These are phyloP conservation scores for Pristionchus pacificus DNA, from an alignment of 1,140 invertebrate species.

Conservation along the genomic window DNA sequence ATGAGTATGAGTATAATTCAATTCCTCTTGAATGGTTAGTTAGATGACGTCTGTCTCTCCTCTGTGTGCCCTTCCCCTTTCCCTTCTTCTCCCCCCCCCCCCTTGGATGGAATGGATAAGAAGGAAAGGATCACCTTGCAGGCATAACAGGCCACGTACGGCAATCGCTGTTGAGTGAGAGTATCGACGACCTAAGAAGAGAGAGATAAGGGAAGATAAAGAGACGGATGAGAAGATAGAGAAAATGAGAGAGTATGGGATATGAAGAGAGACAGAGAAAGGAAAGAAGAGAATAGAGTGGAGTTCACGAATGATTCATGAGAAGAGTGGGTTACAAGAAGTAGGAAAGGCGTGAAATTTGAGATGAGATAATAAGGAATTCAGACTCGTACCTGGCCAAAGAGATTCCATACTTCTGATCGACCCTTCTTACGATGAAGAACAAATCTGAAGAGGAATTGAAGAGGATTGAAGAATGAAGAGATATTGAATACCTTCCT, in stretches of 20 bases:
- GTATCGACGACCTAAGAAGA: conserved; percentile 45
- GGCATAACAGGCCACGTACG: conserved; percentile 54
- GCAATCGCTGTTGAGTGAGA: conserved; percentile 44
- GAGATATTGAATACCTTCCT: conserved; percentile 35
- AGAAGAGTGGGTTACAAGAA: too few species aligned
- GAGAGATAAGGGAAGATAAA: too few species aligned
- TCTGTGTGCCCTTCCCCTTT: neutral
- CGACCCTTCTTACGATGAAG: conserved; percentile 34
- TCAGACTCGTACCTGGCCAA: conserved; percentile 41
- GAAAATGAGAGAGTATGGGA: too few species aligned
- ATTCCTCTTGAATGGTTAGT: neutral
- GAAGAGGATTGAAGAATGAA: neutral
- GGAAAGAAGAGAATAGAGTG: too few species aligned
- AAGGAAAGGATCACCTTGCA: conserved; percentile 42
- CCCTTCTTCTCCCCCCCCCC: neutral
- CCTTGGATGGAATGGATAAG: neutral
- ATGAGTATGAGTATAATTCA: neutral
- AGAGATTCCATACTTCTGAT: conserved; percentile 57
- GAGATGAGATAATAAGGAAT: neutral
- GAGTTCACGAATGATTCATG: too few species aligned
- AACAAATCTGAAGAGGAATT: neutral
- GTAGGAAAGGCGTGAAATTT: neutral
- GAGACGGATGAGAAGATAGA: too few species aligned
- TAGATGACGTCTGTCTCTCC: neutral
- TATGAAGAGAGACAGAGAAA: too few species aligned